These are phyloP conservation scores for Amphiura filiformis DNA, from an alignment of 35 echinoderm and acorn worm genomes.

Conservation along the genomic window DNA sequence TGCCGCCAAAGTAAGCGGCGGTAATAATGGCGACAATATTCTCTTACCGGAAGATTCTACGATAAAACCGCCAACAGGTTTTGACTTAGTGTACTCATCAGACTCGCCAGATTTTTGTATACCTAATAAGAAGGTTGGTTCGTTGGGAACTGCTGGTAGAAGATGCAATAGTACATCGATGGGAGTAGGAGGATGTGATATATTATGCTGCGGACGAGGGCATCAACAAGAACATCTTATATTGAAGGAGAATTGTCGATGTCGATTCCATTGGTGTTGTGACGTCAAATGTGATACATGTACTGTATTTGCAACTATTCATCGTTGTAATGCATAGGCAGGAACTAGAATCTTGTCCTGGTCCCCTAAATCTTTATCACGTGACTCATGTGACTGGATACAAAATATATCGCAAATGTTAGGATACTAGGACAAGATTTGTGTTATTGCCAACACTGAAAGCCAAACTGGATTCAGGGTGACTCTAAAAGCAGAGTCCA, in stretches of 20 bases:
- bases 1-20: constrained; percentile 88
- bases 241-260: constrained; percentile 62
- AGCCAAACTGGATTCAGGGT: too few relatives aligned
- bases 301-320: constrained; percentile 58
- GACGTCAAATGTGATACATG: constrained; percentile 94
- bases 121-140: constrained; percentile 74
- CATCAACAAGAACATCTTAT: constrained; percentile 50
- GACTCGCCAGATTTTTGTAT: constrained; percentile 90
- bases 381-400: too few relatives aligned
- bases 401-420: too few relatives aligned
- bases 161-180: constrained; percentile 81
- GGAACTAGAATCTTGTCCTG: too few relatives aligned
- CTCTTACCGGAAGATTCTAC: constrained; percentile 63
- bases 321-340: constrained; percentile 79
- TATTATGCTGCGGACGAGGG: constrained; percentile 86
- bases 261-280: constrained; percentile 98
- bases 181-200: constrained; percentile 83
- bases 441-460: too few relatives aligned
- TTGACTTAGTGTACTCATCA: constrained; percentile 78
- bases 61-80: constrained; percentile 50
- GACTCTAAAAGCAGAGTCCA: too few relatives aligned
- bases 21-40: constrained; percentile 75
- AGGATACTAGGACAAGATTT: too few relatives aligned
- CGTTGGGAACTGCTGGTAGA: constrained; percentile 73
- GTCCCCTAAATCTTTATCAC: too few relatives aligned